Percentiles rank a stretch among this genome's conserved stretches.
Conservation (phyloP, 1,140 invertebrate species). For the Drosophila neocordata region DNA sequence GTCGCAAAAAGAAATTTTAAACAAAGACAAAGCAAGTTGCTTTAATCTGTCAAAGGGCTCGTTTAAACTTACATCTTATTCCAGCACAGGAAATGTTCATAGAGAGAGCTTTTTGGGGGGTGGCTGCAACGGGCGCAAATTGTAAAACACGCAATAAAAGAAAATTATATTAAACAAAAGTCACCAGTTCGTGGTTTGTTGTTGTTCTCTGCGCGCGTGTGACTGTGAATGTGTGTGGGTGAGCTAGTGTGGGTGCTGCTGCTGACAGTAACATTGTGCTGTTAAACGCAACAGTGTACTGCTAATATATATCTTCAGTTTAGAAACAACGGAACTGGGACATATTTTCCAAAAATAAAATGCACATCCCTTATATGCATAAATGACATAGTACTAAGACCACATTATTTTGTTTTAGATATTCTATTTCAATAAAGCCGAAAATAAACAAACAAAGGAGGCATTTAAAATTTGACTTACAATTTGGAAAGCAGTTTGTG, state of each 20-base stretch:
- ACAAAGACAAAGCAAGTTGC: background rate
- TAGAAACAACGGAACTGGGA: background rate
- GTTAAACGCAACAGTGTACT: constrained; percentile 6
- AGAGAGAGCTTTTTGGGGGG: background rate
- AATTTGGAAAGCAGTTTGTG: no score
- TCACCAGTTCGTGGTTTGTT: constrained; percentile 20
- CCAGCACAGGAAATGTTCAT: constrained; percentile 8
- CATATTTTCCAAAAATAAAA: background rate
- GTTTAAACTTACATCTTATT: constrained; percentile 4
- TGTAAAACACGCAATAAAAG: constrained; percentile 16
- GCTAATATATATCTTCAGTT: background rate
- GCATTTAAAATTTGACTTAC: no score
- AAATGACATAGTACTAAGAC: no score
- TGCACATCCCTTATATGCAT: no score
- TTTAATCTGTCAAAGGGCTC: background rate
- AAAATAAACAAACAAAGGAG: no score
- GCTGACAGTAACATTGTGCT: constrained; percentile 1
- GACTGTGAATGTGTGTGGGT: background rate
- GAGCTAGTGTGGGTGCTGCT: background rate
- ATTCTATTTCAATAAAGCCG: no score
- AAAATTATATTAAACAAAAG: constrained; percentile 17
- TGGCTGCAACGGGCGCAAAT: constrained; percentile 1
- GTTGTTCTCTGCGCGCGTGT: constrained; percentile 15
- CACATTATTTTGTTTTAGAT: no score
- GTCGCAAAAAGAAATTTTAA: constrained; percentile 6